phyloP scores from a whole-genome alignment of 2,797 vertebrate species.

The Prionace glauca region DNA sequence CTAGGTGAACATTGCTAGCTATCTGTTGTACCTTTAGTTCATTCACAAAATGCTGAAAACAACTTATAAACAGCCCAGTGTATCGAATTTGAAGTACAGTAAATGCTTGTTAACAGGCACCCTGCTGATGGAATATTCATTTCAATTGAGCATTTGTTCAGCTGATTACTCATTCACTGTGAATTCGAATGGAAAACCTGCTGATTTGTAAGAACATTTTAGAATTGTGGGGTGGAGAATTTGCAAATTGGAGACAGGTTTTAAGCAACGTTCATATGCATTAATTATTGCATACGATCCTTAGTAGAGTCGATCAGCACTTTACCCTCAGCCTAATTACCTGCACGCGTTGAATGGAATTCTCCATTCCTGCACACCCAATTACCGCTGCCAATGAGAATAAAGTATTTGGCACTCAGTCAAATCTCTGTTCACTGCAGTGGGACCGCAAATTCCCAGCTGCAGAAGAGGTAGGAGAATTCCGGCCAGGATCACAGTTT shows the following conservation, averaged over 20 bases:
- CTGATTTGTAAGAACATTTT: slow-evolving; percentile 10
- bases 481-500: no score
- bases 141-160: slow-evolving; percentile 11
- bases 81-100: not conserved
- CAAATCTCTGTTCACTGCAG: no score
- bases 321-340: not conserved
- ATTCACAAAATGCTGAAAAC: slow-evolving; percentile 23
- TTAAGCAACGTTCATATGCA: not conserved
- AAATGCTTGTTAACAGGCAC: slow-evolving; percentile 21
- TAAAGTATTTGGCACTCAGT: no score
- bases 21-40: not conserved
- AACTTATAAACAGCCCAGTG: slow-evolving; percentile 15
- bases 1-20: not conserved
- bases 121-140: slow-evolving; percentile 32
- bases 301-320: not conserved
- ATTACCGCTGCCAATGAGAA: no score
- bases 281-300: not conserved
- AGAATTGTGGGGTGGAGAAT: not conserved
- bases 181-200: not conserved
- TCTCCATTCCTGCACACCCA: no score
- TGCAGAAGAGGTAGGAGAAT: no score
- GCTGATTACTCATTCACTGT: not conserved
- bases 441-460: no score
- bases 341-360: not conserved
- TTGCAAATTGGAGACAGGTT: not conserved